Percentiles rank a stretch among this genome's conserved stretches.
phyloP scores from a whole-genome alignment of 2,113 vertebrate species.

The Pao palembangensis region DNA sequence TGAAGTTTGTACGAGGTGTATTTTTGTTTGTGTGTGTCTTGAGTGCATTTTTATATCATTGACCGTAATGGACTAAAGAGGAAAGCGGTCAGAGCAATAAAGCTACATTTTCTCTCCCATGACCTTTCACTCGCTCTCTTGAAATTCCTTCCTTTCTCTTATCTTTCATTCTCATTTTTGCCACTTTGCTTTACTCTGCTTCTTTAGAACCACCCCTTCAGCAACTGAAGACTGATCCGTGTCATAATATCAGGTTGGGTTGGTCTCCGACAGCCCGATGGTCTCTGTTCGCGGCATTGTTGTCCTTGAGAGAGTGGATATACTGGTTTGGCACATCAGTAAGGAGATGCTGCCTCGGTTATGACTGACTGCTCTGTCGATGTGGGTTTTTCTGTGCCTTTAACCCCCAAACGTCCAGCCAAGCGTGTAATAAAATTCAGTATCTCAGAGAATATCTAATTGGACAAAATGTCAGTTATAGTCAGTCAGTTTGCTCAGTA shows the following conservation, averaged over 20 bases:
- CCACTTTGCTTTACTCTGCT: constrained; percentile 48
- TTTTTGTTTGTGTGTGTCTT: too few relatives aligned
- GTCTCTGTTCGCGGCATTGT: constrained; percentile 28
- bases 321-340: constrained; percentile 59
- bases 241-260: constrained; percentile 38
- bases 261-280: constrained; percentile 52
- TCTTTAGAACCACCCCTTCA: constrained; percentile 13
- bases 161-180: constrained; percentile 27
- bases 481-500: too few relatives aligned
- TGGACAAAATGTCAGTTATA: too few relatives aligned
- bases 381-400: not conserved
- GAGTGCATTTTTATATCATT: not conserved
- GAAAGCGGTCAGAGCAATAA: too few relatives aligned
- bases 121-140: not conserved
- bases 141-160: constrained; percentile 10
- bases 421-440: not conserved
- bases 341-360: not conserved
- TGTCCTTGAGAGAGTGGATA: constrained; percentile 47
- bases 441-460: not conserved
- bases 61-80: too few relatives aligned
- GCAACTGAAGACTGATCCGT: constrained; percentile 36
- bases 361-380: not conserved
- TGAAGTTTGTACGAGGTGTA: too few relatives aligned
- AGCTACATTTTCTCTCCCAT: constrained; percentile 3
- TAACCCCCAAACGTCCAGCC: not conserved